phyloP scores from a whole-genome alignment of 2,888 invertebrate species.

The Eledona agricola region DNA sequence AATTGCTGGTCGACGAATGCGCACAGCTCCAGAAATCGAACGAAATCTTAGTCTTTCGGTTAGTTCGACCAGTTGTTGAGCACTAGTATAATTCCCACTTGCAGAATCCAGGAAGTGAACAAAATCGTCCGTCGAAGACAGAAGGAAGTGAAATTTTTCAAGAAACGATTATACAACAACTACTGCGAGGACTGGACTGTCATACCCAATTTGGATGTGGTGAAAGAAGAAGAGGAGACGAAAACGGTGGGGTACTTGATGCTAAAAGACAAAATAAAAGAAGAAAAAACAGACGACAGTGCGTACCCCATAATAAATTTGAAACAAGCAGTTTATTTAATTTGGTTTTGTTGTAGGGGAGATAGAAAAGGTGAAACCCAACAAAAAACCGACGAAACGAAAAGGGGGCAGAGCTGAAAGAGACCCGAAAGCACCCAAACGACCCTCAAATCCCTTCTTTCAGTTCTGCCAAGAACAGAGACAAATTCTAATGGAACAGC shows the following conservation, averaged over 20 bases:
- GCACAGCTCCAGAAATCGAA: constrained; percentile 80
- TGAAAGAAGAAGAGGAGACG: constrained; percentile 65
- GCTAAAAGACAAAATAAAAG: constrained; percentile 54
- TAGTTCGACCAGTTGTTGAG: constrained; percentile 25
- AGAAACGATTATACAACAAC: constrained; percentile 72
- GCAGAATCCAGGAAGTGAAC: constrained; percentile 75
- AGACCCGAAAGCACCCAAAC: constrained; percentile 81
- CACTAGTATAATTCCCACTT: constrained; percentile 35
- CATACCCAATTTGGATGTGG: constrained; percentile 53
- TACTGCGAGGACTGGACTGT: constrained; percentile 74
- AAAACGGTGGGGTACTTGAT: constrained; percentile 56
- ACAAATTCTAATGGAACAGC: constrained; percentile 74
- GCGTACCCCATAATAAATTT: too few species aligned
- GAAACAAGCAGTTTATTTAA: too few species aligned
- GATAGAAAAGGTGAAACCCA: constrained; percentile 53
- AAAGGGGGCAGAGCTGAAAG: constrained; percentile 68
- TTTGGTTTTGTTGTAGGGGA: constrained; percentile 34
- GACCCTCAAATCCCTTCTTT: constrained; percentile 83
- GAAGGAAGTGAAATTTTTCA: constrained; percentile 75
- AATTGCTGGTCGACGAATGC: constrained; percentile 76
- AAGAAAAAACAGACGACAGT: constrained; percentile 52
- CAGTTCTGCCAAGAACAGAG: constrained; percentile 83
- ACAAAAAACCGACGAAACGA: constrained; percentile 64
- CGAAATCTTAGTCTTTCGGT: constrained; percentile 76
- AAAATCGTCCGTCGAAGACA: constrained; percentile 73